A percentile compares a stretch with the other conserved stretches of the same genome.
These are phyloP conservation scores for Galerucella pusilla DNA, from an alignment of 2,888 invertebrate species.

Conservation along the genomic window DNA sequence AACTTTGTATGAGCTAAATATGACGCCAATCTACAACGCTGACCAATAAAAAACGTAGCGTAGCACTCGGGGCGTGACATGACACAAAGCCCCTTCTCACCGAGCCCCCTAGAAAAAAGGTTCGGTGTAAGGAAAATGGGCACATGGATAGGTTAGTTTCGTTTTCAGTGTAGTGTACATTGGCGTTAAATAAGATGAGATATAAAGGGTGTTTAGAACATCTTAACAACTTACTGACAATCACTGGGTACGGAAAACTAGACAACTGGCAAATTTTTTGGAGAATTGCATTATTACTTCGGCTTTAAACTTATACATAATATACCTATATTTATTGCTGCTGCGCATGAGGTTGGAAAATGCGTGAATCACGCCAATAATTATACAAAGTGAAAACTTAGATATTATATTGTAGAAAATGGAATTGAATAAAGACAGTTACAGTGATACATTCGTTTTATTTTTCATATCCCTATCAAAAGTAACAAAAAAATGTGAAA, in stretches of 20 bases:
- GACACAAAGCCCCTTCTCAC: no score
- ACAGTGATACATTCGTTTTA: constrained; percentile 42
- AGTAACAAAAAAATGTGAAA: neutral
- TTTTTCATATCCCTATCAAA: constrained; percentile 5
- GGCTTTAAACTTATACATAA: constrained; percentile 39
- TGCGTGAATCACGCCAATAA: constrained; percentile 56
- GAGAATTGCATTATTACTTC: constrained; percentile 29
- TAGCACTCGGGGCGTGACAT: no score
- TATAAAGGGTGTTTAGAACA: constrained; percentile 4
- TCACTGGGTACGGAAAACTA: constrained; percentile 32
- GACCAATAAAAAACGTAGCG: no score
- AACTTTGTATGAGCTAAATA: no score
- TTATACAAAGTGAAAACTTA: constrained; percentile 55
- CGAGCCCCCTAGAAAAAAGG: no score
- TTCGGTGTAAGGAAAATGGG: no score
- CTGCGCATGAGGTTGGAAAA: constrained; percentile 58
- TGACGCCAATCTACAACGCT: no score
- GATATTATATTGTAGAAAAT: constrained; percentile 62
- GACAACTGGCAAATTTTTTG: constrained; percentile 24
- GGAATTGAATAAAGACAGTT: constrained; percentile 65
- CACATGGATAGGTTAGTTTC: no score
- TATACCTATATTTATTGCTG: constrained; percentile 61
- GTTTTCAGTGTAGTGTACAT: neutral
- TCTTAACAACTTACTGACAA: constrained; percentile 36
- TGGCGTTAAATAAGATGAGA: neutral